Percentiles rank a stretch among this genome's conserved stretches.
Conservation (phyloP, 1,140 invertebrate genomes). For the Heterodera schachtii region DNA sequence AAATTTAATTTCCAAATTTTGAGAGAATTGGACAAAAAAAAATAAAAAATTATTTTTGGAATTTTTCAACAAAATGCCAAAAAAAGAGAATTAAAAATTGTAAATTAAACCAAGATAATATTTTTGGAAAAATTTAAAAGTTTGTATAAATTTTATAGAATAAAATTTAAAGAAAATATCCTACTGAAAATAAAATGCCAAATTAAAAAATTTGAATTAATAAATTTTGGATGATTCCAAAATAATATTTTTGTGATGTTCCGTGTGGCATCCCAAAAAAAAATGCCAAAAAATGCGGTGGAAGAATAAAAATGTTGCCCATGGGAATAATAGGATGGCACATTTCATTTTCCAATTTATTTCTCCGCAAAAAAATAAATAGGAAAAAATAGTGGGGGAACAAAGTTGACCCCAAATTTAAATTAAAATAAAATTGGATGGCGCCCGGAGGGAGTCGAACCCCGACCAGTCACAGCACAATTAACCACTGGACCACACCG, state of each 20-base stretch:
- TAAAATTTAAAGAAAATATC: too few relatives aligned
- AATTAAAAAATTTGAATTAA: not conserved
- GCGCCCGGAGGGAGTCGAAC: not conserved
- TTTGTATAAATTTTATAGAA: too few relatives aligned
- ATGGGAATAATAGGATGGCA: not conserved
- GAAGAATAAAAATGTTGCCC: constrained; percentile 2
- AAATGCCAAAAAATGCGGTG: not conserved
- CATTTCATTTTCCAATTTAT: constrained; percentile 14
- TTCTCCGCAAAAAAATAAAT: not conserved
- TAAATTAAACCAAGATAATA: too few relatives aligned
- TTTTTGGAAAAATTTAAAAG: too few relatives aligned
- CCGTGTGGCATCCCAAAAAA: not conserved
- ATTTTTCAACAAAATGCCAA: too few relatives aligned
- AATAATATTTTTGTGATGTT: not conserved
- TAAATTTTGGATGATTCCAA: too few relatives aligned
- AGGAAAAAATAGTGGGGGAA: not conserved
- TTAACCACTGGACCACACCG: too few relatives aligned
- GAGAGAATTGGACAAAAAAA: not conserved
- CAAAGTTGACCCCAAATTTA: not conserved
- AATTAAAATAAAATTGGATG: constrained; percentile 6
- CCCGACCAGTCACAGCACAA: too few relatives aligned
- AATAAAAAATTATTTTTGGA: too few relatives aligned
- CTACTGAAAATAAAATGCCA: too few relatives aligned
- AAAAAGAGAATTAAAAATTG: too few relatives aligned
- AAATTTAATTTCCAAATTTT: not conserved